Evolutionary conservation across 2,888 invertebrate genomes (phyloP).

Genomic region (Ptychoptera contaminata): DNA sequence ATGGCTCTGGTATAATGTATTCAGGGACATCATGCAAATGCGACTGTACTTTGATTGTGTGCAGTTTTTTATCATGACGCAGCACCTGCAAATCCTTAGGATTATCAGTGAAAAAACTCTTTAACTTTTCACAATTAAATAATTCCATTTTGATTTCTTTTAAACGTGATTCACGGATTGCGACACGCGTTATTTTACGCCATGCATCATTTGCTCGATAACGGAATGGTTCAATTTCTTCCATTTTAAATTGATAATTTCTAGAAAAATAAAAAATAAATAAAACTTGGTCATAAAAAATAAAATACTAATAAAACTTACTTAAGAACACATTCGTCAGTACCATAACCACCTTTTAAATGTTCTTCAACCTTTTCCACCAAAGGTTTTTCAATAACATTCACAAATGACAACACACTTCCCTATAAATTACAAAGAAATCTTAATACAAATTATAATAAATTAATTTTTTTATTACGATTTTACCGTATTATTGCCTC

Average conservation of each 20-base stretch:
- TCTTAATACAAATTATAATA: background rate
- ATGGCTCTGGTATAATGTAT: slow-evolving; percentile 68
- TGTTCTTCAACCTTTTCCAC: slow-evolving; percentile 62
- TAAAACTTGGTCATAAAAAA: background rate
- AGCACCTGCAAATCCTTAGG: slow-evolving; percentile 73
- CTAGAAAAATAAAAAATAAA: slow-evolving; percentile 31
- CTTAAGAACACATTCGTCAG: slow-evolving; percentile 46
- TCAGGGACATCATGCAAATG: slow-evolving; percentile 87
- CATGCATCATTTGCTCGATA: slow-evolving; percentile 92
- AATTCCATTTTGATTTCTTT: slow-evolving; percentile 93
- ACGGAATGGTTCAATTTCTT: slow-evolving; percentile 91
- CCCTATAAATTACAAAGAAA: slow-evolving; percentile 52
- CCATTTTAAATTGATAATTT: slow-evolving; percentile 84
- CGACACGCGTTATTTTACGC: slow-evolving; percentile 84
- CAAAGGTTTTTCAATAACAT: slow-evolving; percentile 55
- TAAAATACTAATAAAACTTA: slow-evolving; percentile 12
- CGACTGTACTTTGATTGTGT: slow-evolving; percentile 65
- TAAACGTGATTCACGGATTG: slow-evolving; percentile 83
- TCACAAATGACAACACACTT: slow-evolving; percentile 77
- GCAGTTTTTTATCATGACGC: slow-evolving; percentile 70
- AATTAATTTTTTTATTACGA: background rate
- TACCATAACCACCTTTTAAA: slow-evolving; percentile 47
- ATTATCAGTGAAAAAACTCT: slow-evolving; percentile 86
- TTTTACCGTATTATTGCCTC: slow-evolving; percentile 62
- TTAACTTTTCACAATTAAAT: slow-evolving; percentile 78